Evolutionary conservation across 2,888 invertebrate genomes (phyloP).

Genomic region (Luperina testacea): DNA sequence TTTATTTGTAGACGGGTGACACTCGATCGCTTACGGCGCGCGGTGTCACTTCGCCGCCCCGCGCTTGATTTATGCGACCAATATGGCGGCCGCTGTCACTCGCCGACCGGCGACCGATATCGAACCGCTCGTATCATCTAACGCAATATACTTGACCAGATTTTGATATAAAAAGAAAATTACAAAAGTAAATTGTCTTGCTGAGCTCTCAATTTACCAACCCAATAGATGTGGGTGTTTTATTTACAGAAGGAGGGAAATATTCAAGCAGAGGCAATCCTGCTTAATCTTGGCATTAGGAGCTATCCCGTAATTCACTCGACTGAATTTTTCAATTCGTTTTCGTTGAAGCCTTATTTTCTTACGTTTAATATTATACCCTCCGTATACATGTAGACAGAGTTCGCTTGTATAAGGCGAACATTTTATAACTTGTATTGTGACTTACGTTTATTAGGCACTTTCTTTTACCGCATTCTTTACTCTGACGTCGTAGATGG

Average conservation of each 20-base stretch:
- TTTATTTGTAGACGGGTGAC: slow-evolving; percentile 88
- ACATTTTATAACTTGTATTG: slow-evolving; percentile 51
- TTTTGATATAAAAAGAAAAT: slow-evolving; percentile 65
- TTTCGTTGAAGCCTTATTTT: slow-evolving; percentile 60
- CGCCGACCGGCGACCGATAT: slow-evolving; percentile 81
- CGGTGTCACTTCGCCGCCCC: slow-evolving; percentile 85
- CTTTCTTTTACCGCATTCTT: slow-evolving; percentile 34
- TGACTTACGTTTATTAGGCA: slow-evolving; percentile 40
- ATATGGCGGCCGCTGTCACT: slow-evolving; percentile 88
- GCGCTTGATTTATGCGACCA: slow-evolving; percentile 89
- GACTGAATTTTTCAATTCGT: slow-evolving; percentile 67
- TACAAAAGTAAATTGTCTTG: slow-evolving; percentile 68
- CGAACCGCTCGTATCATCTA: slow-evolving; percentile 83
- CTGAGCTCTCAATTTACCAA: slow-evolving; percentile 66
- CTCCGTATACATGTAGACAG: slow-evolving; percentile 25
- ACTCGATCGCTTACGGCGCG: slow-evolving; percentile 88
- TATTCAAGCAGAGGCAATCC: slow-evolving; percentile 65
- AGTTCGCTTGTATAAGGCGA: slow-evolving; percentile 29
- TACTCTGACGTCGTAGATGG: slow-evolving; percentile 24
- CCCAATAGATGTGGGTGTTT: slow-evolving; percentile 63
- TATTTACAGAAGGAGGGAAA: slow-evolving; percentile 66
- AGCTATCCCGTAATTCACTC: slow-evolving; percentile 66
- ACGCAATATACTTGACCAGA: slow-evolving; percentile 74
- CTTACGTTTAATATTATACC: slow-evolving; percentile 55
- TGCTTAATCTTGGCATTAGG: slow-evolving; percentile 67